Evolutionary conservation across 1,140 invertebrate species (phyloP).

Genomic region (Anastatus disparis): DNA sequence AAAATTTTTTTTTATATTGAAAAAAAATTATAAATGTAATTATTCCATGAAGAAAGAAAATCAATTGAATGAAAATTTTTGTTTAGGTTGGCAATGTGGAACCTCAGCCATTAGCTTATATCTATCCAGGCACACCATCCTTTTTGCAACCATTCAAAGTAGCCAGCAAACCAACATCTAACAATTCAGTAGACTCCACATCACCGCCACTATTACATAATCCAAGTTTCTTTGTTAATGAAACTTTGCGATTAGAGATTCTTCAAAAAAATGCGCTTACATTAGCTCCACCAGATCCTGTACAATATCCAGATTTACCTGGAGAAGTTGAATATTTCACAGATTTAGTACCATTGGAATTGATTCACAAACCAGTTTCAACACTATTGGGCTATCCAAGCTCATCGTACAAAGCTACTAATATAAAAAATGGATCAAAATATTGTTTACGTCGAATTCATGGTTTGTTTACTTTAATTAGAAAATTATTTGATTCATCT

Average conservation of each 20-base stretch:
- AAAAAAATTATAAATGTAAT: too few relatives aligned
- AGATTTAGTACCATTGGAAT: constrained; percentile 87
- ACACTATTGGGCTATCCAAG: constrained; percentile 79
- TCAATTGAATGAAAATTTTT: not conserved
- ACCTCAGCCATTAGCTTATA: constrained; percentile 60
- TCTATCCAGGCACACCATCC: constrained; percentile 76
- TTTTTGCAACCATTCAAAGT: constrained; percentile 68
- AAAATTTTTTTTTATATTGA: not conserved
- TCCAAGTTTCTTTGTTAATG: constrained; percentile 77
- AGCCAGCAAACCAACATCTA: constrained; percentile 61
- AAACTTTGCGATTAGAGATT: constrained; percentile 80
- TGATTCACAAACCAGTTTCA: constrained; percentile 70
- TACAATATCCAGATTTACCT: constrained; percentile 80
- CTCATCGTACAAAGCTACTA: constrained; percentile 91
- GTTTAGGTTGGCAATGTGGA: constrained; percentile 54
- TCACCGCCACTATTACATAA: constrained; percentile 63
- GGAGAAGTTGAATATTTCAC: constrained; percentile 89
- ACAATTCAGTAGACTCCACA: constrained; percentile 62
- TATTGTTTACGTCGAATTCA: constrained; percentile 92
- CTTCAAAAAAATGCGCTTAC: constrained; percentile 80
- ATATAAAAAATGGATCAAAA: constrained; percentile 85
- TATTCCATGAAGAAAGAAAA: too few relatives aligned
- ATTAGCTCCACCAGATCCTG: constrained; percentile 76
- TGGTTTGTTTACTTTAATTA: too few relatives aligned
- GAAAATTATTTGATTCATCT: not conserved